These are phyloP conservation scores for Burhinus oedicnemus DNA, from an alignment of 2,113 vertebrate species.

Conservation along the genomic window DNA sequence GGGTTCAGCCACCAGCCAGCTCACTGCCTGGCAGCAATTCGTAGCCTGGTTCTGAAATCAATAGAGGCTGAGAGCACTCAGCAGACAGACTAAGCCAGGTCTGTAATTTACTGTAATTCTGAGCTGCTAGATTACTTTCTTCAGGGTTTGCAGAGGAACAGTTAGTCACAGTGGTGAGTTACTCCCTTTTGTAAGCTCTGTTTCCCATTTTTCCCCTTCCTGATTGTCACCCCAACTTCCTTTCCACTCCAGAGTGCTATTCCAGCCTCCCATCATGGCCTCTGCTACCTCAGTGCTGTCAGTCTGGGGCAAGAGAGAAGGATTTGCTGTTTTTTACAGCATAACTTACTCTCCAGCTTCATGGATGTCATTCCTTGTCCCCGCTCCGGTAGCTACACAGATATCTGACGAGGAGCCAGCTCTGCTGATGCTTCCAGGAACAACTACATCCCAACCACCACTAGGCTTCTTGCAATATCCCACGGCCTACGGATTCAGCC, in stretches of 20 bases:
- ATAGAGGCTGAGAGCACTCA: slow-evolving; percentile 33
- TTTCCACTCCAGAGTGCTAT: neutral
- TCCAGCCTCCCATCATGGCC: neutral
- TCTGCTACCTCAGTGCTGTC: neutral
- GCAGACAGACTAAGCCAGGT: slow-evolving; percentile 1
- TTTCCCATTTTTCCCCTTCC: neutral
- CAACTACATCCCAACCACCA: neutral
- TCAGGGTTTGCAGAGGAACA: neutral
- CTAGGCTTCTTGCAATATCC: neutral
- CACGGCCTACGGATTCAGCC: neutral
- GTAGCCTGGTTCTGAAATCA: slow-evolving; percentile 27
- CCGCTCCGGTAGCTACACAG: neutral
- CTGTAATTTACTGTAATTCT: slow-evolving; percentile 59
- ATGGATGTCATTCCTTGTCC: neutral
- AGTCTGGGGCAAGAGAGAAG: neutral
- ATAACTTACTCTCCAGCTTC: neutral
- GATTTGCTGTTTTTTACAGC: neutral
- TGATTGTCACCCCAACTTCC: neutral
- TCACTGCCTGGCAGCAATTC: slow-evolving; percentile 42
- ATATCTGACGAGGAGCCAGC: neutral
- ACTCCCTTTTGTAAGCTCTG: neutral
- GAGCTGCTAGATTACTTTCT: slow-evolving; percentile 8
- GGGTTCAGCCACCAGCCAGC: neutral
- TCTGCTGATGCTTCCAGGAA: neutral
- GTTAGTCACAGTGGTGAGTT: neutral